These are phyloP conservation scores for Bombus sylvicola DNA, from an alignment of 1,140 invertebrate species.

Conservation along the genomic window DNA sequence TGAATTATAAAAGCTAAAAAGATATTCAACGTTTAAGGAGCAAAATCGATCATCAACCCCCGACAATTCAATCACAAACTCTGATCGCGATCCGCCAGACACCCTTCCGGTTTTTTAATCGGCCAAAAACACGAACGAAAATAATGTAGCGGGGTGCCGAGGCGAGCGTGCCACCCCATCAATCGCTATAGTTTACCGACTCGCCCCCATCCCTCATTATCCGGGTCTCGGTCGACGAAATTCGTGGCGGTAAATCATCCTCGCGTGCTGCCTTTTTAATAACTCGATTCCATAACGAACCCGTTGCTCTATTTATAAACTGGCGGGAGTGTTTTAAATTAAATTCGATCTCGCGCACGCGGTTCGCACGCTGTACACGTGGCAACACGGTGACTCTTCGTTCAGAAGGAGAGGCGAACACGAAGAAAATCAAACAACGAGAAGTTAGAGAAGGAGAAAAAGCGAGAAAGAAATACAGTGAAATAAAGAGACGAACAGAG, in stretches of 20 bases:
- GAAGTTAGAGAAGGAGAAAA: background rate
- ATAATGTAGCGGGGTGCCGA: background rate
- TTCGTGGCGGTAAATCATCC: constrained; percentile 40
- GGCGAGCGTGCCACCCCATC: background rate
- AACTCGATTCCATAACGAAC: constrained; percentile 45
- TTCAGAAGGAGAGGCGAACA: background rate
- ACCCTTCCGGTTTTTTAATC: background rate
- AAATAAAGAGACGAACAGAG: background rate
- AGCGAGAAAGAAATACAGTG: background rate
- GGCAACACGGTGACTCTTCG: constrained; percentile 43
- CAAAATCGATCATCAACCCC: background rate
- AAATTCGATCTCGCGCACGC: constrained; percentile 59
- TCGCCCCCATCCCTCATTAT: background rate
- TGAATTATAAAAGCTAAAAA: too few species aligned
- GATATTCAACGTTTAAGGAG: too few species aligned
- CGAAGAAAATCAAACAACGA: constrained; percentile 5
- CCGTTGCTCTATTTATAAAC: constrained; percentile 60
- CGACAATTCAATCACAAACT: background rate
- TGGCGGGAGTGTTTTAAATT: constrained; percentile 60
- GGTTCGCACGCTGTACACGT: constrained; percentile 30
- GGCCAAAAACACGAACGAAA: background rate
- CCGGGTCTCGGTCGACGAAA: background rate
- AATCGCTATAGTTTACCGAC: background rate
- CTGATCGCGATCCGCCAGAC: background rate
- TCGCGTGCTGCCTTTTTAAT: constrained; percentile 44